Evolutionary conservation across 2,797 vertebrate genomes (phyloP).

Genomic region (Limnodromus scolopaceus): DNA sequence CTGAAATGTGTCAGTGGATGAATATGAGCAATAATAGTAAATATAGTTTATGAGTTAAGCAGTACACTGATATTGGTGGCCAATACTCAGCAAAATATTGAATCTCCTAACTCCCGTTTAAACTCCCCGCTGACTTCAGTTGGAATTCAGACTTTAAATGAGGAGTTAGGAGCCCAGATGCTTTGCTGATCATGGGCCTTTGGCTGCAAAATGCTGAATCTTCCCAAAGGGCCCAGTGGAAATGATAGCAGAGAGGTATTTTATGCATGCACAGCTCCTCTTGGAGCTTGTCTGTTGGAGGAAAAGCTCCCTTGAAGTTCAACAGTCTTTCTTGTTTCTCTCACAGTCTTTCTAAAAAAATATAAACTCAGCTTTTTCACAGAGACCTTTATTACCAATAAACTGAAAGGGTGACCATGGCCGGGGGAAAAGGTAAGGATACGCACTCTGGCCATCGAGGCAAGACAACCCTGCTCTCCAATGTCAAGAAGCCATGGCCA

Average conservation of each 20-base stretch:
- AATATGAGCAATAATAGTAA: slow-evolving; percentile 56
- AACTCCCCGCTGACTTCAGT: slow-evolving; percentile 26
- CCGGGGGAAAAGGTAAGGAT: neutral
- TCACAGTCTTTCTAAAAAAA: neutral
- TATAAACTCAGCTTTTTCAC: neutral
- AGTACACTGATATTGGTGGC: neutral
- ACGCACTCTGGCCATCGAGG: neutral
- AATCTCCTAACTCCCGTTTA: slow-evolving; percentile 33
- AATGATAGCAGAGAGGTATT: slow-evolving; percentile 30
- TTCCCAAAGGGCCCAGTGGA: neutral
- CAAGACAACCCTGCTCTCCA: neutral
- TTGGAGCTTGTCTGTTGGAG: neutral
- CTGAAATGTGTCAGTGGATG: slow-evolving; percentile 52
- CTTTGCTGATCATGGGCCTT: slow-evolving; percentile 26
- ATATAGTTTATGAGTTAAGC: slow-evolving; percentile 61
- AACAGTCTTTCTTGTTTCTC: neutral
- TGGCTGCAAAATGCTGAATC: neutral
- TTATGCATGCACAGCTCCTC: neutral
- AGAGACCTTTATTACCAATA: neutral
- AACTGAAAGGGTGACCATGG: neutral
- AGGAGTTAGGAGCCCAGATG: slow-evolving; percentile 26
- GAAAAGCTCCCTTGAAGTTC: neutral
- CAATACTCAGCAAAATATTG: slow-evolving; percentile 6
- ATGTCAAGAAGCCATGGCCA: neutral
- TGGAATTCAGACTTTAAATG: slow-evolving; percentile 46